Base-by-base conservation (phyloP, 1,140 invertebrate genomes). In the Uloborus diversus region DNA sequence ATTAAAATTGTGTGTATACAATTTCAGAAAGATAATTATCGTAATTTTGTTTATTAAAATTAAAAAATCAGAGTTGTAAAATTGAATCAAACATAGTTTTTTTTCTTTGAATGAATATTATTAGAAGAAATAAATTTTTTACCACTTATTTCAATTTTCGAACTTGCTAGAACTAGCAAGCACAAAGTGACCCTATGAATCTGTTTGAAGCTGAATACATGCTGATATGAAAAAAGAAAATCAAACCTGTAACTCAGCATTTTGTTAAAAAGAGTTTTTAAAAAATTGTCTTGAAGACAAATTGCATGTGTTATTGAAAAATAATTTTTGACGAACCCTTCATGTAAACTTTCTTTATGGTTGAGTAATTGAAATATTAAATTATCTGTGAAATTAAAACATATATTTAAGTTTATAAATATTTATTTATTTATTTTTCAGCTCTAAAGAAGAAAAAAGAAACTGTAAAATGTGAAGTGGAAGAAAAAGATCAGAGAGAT, bases 361-460 rank as follows among this genome's bases (percentile, higher is more conserved):
- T 13, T 42, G 37, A 42, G 17, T 0, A 42, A 42, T 42, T 42
- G 37, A 42, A 42, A 42, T 13, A 42, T 42, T 13, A 13, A 42
- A 2, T 2, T 13, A 42, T 42, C 37, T 2, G 37, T 1, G 2
- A 9, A 13, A 17, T 42, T 2, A 9, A 9, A 42, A 42, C 9
- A 9, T 42, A 17, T 2, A 2, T 42, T 42, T 42, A 13, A 17
- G 17, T 42, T 9, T 42, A 13, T 1, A 13, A 13, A 42, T 42
- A 42, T 42, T 42, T 2, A 13, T 42, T 2, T 0, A 13, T 42
- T 42, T 42, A 0, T 42, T 2, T 42, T 42, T 42, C 17, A 56
- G 32, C 32, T 35, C 5, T 59, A 4, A 57, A 23, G 27, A 59
- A 57, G 30, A 71, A 59, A 57, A 71, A 57, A 56, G 47, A 64